A percentile compares a stretch with the other conserved stretches of the same genome.
Conservation (phyloP, 2,888 invertebrate genomes). For the Eueremaeus valkanovi region DNA sequence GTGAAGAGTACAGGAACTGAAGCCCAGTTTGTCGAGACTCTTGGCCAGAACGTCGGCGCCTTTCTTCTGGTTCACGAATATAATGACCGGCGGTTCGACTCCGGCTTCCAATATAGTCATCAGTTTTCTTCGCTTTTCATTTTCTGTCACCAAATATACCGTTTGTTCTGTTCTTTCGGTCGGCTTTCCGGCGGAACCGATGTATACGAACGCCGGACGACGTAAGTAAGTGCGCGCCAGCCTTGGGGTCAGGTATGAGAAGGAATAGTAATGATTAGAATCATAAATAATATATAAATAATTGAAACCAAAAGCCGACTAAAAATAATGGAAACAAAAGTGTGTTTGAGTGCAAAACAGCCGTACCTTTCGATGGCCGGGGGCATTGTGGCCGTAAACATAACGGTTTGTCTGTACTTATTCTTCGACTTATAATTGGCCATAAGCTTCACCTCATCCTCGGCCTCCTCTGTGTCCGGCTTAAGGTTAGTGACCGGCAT, state of each 20-base stretch:
- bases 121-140: conserved; percentile 89
- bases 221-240: conserved; percentile 89
- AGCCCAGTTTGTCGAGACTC: conserved; percentile 92
- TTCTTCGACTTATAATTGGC: conserved; percentile 93
- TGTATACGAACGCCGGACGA: conserved; percentile 94
- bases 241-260: conserved; percentile 57
- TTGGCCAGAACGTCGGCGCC: conserved; percentile 97
- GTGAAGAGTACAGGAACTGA: conserved; percentile 93
- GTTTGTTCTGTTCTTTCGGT: conserved; percentile 97
- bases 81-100: conserved; percentile 95
- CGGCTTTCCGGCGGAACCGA: conserved; percentile 93
- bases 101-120: conserved; percentile 85
- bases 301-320: too few species aligned
- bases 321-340: too few species aligned
- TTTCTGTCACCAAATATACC: conserved; percentile 89
- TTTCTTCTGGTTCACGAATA: conserved; percentile 99
- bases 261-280: neutral
- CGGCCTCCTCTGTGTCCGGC: conserved; percentile 96
- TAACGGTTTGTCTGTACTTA: conserved; percentile 98
- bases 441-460: conserved; percentile 82
- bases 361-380: conserved; percentile 74
- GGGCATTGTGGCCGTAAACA: conserved; percentile 99
- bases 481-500: conserved; percentile 98
- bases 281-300: too few species aligned
- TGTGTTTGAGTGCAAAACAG: too few species aligned